Base-by-base conservation (phyloP, 2,888 invertebrate species). In the Epiblema foenella region DNA sequence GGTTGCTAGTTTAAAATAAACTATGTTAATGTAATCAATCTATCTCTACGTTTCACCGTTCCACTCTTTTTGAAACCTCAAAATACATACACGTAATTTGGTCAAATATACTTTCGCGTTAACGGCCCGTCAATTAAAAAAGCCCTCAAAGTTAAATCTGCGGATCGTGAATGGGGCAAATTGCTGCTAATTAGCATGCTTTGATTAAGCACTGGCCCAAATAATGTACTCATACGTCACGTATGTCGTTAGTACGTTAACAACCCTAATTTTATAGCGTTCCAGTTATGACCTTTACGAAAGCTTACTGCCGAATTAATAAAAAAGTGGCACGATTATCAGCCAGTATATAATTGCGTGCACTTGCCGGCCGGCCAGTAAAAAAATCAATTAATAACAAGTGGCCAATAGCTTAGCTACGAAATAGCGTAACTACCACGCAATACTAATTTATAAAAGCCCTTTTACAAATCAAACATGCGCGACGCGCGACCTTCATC, bases 361-460 rank as follows among this genome's bases (percentile, higher is more conserved):
- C 84, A 90, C 90, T 88, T 90, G 90, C 79, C 78, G 75, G 84
- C 79, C 78, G 75, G 84, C 86, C 88, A 88, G 58, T 65, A 89
- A 79, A 79, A 89, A 86, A 84, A 77, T 81, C 84, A 89, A 90
- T 91, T 88, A 89, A 82, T 78, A 89, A 87, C 91, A 89, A 91
- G 91, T 89, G 89, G 89, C 79, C 89, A 85, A 91, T 89, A 90
- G 89, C 8, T 33, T 33, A 3, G 8, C 18, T 10, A 17, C 24
- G 46, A 49, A 60, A 46, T 11, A 46, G 24, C 60, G 5, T 29
- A 60, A 29, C 60, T 29, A 46, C 60, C 5, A 18, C 5, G 12
- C 17, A 49, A 60, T n/a, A 24, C 46, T 39, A 10, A 12, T 29
- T 5, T 9, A n/a, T 9, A 46, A 10, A 9, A 10, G 46, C 1